Base-by-base conservation (phyloP, 2,888 invertebrate genomes). In the Ormyrus nitidulus region DNA sequence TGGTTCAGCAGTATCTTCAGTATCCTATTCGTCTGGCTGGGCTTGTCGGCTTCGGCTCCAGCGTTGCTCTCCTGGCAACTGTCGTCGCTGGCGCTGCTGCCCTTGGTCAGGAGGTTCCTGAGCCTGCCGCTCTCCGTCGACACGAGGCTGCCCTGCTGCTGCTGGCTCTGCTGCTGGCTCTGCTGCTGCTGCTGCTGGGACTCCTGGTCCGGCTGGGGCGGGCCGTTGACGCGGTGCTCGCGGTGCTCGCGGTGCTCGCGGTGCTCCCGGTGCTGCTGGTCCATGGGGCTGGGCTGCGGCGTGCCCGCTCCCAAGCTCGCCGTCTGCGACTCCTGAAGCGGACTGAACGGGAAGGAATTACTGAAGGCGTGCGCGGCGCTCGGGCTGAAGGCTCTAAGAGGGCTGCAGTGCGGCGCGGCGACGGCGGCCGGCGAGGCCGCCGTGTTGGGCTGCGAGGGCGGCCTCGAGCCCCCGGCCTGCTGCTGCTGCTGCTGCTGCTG, bases 1-100 rank as follows among this genome's bases (percentile, higher is more conserved):
- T 94, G 93, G 86, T 94, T 94, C 83, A 95, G 91, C 87, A 95
- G 89, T 81, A 92, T 93, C 86, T 93, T 93, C 83, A 93, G 88
- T 88, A 93, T 93, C 85, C 91, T 91, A 84, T 92, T 89, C 83
- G 92, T 92, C 80, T 91, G 91, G 77, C 86, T 90, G 83, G 91
- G 91, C 59, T 85, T 84, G 7, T 85, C 86, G 85, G 86, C 71
- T 13, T 81, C 76, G 9, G 66, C 2, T 59, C 80, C 82, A 46
- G 81, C 83, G 71, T 82, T 82, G 85, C 87, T 81, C 86, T 83
- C 73, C 82, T 75, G 85, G 82, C 86, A 75, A 78, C 84, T 85
- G 44, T 84, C 84, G 53, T 85, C 83, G 66, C 81, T 85, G 72
- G 85, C 85, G 83, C 87, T 89, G 83, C 88, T 79, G 83, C 91